Conservation (phyloP, 2,113 vertebrate species). For the pig (Sus scrofa) region DNA sequence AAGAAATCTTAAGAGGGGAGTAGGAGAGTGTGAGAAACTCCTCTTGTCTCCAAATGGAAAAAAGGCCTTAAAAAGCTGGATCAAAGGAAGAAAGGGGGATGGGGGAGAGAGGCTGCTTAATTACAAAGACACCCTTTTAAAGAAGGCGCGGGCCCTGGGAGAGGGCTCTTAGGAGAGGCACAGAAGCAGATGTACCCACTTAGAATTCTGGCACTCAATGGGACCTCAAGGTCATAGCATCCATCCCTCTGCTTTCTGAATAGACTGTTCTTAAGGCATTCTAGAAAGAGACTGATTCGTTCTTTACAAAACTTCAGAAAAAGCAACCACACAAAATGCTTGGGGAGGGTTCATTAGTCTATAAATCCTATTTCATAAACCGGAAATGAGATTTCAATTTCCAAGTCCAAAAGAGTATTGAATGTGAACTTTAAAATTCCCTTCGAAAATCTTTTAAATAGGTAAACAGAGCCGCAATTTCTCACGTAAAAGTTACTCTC, state of each 20-base stretch:
- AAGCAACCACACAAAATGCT: background rate
- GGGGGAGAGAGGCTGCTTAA: constrained; percentile 66
- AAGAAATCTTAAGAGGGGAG: constrained; percentile 46
- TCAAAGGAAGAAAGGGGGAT: constrained; percentile 76
- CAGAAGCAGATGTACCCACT: constrained; percentile 79
- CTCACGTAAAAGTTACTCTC: constrained; percentile 50
- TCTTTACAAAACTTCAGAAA: constrained; percentile 57
- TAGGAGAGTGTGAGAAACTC: constrained; percentile 79
- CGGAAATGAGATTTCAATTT: constrained; percentile 43
- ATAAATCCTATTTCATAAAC: constrained; percentile 61
- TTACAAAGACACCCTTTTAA: constrained; percentile 83
- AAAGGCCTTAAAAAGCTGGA: constrained; percentile 74
- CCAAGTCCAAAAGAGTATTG: constrained; percentile 24
- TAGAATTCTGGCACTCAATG: constrained; percentile 74
- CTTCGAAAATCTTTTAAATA: constrained; percentile 53
- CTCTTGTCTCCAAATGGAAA: constrained; percentile 68
- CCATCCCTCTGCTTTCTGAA: constrained; percentile 66
- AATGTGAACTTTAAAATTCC: constrained; percentile 24
- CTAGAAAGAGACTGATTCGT: background rate
- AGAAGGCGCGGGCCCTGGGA: constrained; percentile 71
- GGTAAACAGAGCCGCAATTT: background rate
- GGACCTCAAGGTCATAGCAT: constrained; percentile 70
- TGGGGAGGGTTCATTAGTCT: constrained; percentile 3
- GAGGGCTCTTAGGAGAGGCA: constrained; percentile 67
- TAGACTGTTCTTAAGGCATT: constrained; percentile 55